phyloP scores from a whole-genome alignment of 2,797 vertebrate species.

The Crocodylus rhombifer region DNA sequence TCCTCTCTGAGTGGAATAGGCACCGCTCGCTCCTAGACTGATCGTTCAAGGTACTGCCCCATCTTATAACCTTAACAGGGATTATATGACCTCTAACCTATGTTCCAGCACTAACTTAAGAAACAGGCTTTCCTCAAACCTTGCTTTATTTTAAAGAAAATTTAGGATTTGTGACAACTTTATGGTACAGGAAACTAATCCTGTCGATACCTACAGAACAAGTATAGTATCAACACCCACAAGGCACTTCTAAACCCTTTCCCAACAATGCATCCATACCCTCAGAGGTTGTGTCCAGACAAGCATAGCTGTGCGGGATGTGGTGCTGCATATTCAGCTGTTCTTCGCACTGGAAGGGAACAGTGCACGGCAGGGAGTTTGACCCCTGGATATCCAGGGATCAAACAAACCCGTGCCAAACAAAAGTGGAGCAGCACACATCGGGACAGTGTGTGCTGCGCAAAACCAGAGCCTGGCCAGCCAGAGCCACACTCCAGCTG shows the following conservation, averaged over 20 bases:
- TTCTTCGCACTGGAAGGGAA: too few species aligned
- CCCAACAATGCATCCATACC: background rate
- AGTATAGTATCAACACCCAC: background rate
- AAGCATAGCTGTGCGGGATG: too few species aligned
- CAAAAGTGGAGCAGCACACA: too few species aligned
- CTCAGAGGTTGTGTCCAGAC: background rate
- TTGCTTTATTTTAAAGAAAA: slow-evolving; percentile 31
- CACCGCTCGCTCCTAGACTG: slow-evolving; percentile 7
- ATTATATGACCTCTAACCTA: slow-evolving; percentile 48
- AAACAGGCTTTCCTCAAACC: slow-evolving; percentile 5
- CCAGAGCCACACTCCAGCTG: too few species aligned
- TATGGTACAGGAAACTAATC: background rate
- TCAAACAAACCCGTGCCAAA: too few species aligned
- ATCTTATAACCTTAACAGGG: slow-evolving; percentile 25
- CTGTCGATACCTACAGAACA: background rate
- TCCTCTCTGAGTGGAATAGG: slow-evolving; percentile 9
- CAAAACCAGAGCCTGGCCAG: too few species aligned
- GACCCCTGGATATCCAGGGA: too few species aligned
- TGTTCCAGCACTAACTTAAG: background rate
- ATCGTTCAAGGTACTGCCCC: background rate
- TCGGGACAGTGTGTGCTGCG: too few species aligned
- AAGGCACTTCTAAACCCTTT: background rate
- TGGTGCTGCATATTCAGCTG: too few species aligned
- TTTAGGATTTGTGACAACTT: background rate
- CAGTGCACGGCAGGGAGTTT: too few species aligned